A percentile compares a stretch with the other conserved stretches of the same genome.
phyloP scores from a whole-genome alignment of 2,888 invertebrate genomes.

The Drosophila mimica region DNA sequence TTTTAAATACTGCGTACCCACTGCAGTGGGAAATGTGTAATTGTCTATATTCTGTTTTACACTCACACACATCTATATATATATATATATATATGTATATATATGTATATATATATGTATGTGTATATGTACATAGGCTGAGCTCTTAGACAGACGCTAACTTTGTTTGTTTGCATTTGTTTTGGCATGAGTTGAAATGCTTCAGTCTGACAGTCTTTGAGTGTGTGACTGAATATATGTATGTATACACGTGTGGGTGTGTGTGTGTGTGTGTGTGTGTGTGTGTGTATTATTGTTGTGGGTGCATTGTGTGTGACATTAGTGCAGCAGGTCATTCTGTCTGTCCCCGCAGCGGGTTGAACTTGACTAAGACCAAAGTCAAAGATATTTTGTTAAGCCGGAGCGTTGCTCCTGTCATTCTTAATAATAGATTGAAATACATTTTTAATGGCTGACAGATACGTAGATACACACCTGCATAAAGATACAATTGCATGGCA shows the following conservation, averaged over 20 bases:
- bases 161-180: slow-evolving; percentile 67
- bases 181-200: slow-evolving; percentile 66
- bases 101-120: not conserved
- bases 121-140: slow-evolving; percentile 4
- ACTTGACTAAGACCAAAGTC: slow-evolving; percentile 63
- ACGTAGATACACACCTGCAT: no score
- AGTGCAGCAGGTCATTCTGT: slow-evolving; percentile 64
- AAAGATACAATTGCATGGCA: no score
- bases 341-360: slow-evolving; percentile 43
- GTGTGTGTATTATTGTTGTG: slow-evolving; percentile 32
- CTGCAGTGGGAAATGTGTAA: slow-evolving; percentile 73
- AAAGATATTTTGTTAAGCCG: slow-evolving; percentile 23
- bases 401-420: slow-evolving; percentile 2
- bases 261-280: not conserved
- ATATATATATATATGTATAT: no score
- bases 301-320: slow-evolving; percentile 52
- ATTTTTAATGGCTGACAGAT: not conserved
- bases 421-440: not conserved
- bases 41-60: slow-evolving; percentile 73
- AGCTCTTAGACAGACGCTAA: slow-evolving; percentile 43
- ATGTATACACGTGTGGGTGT: not conserved
- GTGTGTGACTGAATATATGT: slow-evolving; percentile 7
- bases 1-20: slow-evolving; percentile 66
- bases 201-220: slow-evolving; percentile 32
- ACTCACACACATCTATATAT: slow-evolving; percentile 28